A percentile compares a stretch with the other conserved stretches of the same genome.
These are phyloP conservation scores for Sorex fumeus DNA, from an alignment of 2,113 vertebrate species.

Conservation along the genomic window DNA sequence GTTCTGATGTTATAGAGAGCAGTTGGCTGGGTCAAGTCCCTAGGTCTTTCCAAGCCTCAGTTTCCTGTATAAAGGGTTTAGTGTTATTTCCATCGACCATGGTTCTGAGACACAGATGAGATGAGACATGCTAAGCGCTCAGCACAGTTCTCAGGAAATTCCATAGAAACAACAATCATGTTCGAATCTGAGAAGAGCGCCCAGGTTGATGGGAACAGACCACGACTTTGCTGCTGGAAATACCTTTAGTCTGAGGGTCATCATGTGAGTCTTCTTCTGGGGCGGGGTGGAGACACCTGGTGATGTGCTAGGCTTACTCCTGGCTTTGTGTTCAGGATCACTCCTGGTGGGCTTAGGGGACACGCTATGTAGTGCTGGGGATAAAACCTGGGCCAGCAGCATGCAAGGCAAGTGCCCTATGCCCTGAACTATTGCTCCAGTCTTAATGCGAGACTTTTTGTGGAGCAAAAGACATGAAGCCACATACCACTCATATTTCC, in stretches of 20 bases:
- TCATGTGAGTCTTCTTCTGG: not conserved
- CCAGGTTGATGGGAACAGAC: not conserved
- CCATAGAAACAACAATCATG: not conserved
- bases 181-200: not conserved
- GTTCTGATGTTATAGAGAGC: fast-evolving
- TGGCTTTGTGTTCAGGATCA: too few species aligned
- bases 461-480: not conserved
- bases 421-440: too few species aligned
- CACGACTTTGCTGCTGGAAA: too few species aligned
- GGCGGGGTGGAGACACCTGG: not conserved
- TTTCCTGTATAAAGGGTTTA: not conserved
- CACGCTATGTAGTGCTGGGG: too few species aligned
- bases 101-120: not conserved
- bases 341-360: too few species aligned
- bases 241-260: not conserved
- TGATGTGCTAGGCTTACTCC: too few species aligned
- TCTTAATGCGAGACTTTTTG: not conserved
- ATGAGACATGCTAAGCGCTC: not conserved
- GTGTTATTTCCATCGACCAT: not conserved
- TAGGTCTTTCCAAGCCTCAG: not conserved
- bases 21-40: not conserved
- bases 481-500: not conserved
- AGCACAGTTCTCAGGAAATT: not conserved
- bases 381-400: too few species aligned
- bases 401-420: too few species aligned